These are phyloP conservation scores for Brachyhypopomus gauderio DNA, from an alignment of 2,113 vertebrate species.

Conservation along the genomic window DNA sequence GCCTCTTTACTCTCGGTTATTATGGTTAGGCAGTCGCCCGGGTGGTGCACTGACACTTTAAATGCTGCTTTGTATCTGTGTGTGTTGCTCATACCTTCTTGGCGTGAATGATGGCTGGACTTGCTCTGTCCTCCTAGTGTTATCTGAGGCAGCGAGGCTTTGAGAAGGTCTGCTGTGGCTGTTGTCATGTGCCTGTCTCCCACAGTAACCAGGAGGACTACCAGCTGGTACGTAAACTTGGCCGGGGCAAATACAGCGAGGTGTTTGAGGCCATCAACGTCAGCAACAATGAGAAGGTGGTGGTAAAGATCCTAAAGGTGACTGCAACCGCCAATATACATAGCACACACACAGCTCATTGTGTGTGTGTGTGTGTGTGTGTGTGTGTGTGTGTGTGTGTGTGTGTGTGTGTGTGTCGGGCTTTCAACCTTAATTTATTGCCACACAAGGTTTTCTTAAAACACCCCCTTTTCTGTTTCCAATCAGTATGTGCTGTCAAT, in stretches of 20 bases:
- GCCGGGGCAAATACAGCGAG: conserved; percentile 96
- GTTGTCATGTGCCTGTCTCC: conserved; percentile 11
- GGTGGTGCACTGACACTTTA: conserved; percentile 25
- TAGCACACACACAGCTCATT: no score
- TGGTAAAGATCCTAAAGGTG: conserved; percentile 98
- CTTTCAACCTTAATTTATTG: no score
- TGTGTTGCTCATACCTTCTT: conserved; percentile 10
- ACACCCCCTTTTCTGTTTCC: no score
- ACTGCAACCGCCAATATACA: conserved; percentile 53
- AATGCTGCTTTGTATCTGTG: conserved; percentile 29
- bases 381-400: no score
- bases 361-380: no score
- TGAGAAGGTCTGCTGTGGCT: background rate
- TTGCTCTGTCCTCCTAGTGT: background rate
- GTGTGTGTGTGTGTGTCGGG: no score
- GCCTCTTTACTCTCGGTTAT: conserved; percentile 10
- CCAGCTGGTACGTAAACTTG: conserved; percentile 94
- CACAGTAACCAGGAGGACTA: conserved; percentile 96
- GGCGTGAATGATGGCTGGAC: conserved; percentile 7
- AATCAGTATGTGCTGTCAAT: background rate
- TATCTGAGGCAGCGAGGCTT: background rate
- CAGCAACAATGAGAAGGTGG: conserved; percentile 96
- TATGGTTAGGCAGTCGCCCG: conserved; percentile 9
- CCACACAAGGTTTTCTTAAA: no score
- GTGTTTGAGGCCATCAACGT: conserved; percentile 98